These are phyloP conservation scores for Apodemia mormo DNA, from an alignment of 2,888 invertebrate genomes.

Conservation along the genomic window DNA sequence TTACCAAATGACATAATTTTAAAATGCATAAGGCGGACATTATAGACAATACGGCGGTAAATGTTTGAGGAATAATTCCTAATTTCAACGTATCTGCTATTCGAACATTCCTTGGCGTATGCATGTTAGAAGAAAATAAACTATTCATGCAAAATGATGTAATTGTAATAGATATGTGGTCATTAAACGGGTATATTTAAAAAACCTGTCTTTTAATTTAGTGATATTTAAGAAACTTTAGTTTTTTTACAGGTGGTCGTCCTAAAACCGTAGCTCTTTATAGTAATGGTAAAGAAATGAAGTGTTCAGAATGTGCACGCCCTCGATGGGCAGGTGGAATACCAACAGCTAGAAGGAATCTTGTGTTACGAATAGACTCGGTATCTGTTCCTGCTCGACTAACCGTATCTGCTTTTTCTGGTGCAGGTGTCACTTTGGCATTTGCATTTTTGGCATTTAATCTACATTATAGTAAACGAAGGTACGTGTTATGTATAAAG, in stretches of 20 bases:
- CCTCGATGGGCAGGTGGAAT: slow-evolving; percentile 89
- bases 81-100: too few species aligned
- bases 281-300: slow-evolving; percentile 80
- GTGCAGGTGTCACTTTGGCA: slow-evolving; percentile 88
- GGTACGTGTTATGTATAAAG: slow-evolving; percentile 67
- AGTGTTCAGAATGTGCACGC: slow-evolving; percentile 85
- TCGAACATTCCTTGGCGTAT: too few species aligned
- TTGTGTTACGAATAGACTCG: slow-evolving; percentile 88
- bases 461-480: slow-evolving; percentile 90
- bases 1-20: too few species aligned
- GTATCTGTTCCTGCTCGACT: slow-evolving; percentile 90
- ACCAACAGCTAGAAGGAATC: slow-evolving; percentile 89
- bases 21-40: too few species aligned
- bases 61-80: too few species aligned
- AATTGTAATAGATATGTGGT: too few species aligned
- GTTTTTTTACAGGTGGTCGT: slow-evolving; percentile 80
- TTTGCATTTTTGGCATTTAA: slow-evolving; percentile 90
- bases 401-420: slow-evolving; percentile 86
- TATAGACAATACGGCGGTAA: too few species aligned
- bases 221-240: slow-evolving; percentile 6
- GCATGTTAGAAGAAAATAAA: too few species aligned
- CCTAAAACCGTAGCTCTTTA: slow-evolving; percentile 88
- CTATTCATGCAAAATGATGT: too few species aligned
- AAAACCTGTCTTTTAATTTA: background rate
- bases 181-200: background rate